A percentile compares a stretch with the other conserved stretches of the same genome.
Evolutionary conservation across 2,113 vertebrate genomes (phyloP).

Genomic region (Microcebus lehilahytsara): DNA sequence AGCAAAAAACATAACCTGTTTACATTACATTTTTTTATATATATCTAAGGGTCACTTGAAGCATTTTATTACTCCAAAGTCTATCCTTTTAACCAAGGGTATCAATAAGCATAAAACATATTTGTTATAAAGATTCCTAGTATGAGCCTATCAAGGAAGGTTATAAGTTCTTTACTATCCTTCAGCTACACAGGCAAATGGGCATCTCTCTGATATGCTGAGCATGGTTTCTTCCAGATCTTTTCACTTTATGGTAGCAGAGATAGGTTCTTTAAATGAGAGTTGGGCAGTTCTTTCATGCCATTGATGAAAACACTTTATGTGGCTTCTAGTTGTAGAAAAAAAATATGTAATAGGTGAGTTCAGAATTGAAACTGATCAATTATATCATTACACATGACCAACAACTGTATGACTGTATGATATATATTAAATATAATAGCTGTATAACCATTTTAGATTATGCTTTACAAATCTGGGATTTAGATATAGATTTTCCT

Average conservation of each 20-base stretch:
- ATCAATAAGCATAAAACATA: background rate
- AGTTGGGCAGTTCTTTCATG: background rate
- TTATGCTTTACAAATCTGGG: background rate
- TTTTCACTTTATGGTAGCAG: background rate
- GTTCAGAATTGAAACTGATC: background rate
- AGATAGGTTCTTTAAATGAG: background rate
- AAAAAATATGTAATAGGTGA: background rate
- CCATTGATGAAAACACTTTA: background rate
- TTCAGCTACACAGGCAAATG: background rate
- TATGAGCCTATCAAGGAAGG: background rate
- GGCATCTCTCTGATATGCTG: background rate
- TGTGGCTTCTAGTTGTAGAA: background rate
- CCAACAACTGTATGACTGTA: background rate
- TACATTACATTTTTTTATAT: background rate
- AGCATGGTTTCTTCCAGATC: background rate
- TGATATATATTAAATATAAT: no score
- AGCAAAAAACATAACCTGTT: background rate
- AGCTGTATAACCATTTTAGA: no score
- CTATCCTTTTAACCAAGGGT: background rate
- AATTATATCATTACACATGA: background rate
- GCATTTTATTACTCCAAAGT: background rate
- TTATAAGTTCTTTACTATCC: background rate
- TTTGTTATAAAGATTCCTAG: background rate
- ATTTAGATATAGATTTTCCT: background rate
- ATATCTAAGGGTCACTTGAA: background rate